Percentiles rank a stretch among this genome's conserved stretches.
Evolutionary conservation across 2,113 vertebrate species (phyloP).

Genomic region (Podarcis muralis): DNA sequence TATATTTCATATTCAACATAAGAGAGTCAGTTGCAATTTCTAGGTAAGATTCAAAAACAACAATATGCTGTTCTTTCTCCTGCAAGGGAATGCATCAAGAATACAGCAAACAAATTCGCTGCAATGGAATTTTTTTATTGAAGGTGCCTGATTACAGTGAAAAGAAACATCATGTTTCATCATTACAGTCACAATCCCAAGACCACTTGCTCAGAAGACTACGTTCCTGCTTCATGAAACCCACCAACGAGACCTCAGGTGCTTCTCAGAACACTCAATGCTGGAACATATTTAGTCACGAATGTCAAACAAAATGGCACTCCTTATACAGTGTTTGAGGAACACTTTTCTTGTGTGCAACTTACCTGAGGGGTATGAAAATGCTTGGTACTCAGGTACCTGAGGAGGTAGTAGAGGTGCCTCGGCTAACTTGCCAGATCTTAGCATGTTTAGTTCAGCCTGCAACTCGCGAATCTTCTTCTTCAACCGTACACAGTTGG

Average conservation of each 20-base stretch:
- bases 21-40: conserved; percentile 53
- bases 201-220: conserved; percentile 33
- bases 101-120: conserved; percentile 80
- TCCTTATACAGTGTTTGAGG: conserved; percentile 65
- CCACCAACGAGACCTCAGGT: conserved; percentile 28
- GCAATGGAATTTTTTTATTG: conserved; percentile 78
- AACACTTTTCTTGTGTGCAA: conserved; percentile 55
- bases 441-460: conserved; percentile 88
- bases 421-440: conserved; percentile 80
- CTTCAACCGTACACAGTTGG: conserved; percentile 92
- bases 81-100: conserved; percentile 74
- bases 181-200: conserved; percentile 66
- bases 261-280: conserved; percentile 44
- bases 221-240: conserved; percentile 49
- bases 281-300: conserved; percentile 35
- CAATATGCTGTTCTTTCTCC: conserved; percentile 42
- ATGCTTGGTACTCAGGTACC: conserved; percentile 85
- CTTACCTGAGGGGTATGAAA: conserved; percentile 90
- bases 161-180: conserved; percentile 52
- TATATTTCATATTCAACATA: conserved; percentile 41
- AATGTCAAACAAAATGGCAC: conserved; percentile 46
- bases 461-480: conserved; percentile 92
- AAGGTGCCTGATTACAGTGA: conserved; percentile 69
- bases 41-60: conserved; percentile 28
- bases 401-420: conserved; percentile 72